Evolutionary conservation across 2,113 vertebrate genomes (phyloP).

Genomic region (Syrmaticus mikado): DNA sequence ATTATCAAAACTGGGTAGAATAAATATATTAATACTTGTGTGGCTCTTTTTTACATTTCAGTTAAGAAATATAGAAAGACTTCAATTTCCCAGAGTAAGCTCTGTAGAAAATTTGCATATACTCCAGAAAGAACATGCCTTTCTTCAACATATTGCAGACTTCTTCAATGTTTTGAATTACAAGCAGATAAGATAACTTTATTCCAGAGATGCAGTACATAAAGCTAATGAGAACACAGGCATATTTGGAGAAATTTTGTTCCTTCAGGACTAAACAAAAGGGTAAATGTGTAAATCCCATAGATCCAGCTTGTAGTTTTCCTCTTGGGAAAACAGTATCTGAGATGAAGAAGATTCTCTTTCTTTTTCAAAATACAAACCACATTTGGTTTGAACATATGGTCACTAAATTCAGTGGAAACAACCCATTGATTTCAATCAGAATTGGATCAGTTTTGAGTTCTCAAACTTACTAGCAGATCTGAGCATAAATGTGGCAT

Average conservation of each 20-base stretch:
- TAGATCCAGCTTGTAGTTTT: constrained; percentile 25
- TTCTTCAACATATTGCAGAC: background rate
- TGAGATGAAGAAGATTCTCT: constrained; percentile 1
- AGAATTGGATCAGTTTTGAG: background rate
- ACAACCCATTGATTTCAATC: constrained; percentile 9
- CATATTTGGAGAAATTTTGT: background rate
- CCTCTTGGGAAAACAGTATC: background rate
- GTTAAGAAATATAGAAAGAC: background rate
- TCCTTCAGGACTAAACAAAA: constrained; percentile 39
- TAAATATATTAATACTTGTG: background rate
- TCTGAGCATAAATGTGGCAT: constrained; percentile 35
- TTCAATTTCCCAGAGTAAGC: background rate
- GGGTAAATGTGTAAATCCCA: background rate
- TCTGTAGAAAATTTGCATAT: background rate
- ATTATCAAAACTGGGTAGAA: background rate
- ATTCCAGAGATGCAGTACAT: background rate
- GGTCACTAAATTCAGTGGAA: background rate
- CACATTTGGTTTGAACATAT: constrained; percentile 43
- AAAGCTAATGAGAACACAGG: constrained; percentile 25
- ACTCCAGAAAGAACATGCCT: background rate
- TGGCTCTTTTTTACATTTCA: background rate
- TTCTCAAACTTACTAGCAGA: constrained; percentile 5
- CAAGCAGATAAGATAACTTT: background rate
- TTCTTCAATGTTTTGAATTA: constrained; percentile 7
- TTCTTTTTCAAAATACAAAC: constrained; percentile 10